A percentile compares a stretch with the other conserved stretches of the same genome.
Evolutionary conservation across 2,113 vertebrate genomes (phyloP).

Genomic region (Chloroceryle aenea): DNA sequence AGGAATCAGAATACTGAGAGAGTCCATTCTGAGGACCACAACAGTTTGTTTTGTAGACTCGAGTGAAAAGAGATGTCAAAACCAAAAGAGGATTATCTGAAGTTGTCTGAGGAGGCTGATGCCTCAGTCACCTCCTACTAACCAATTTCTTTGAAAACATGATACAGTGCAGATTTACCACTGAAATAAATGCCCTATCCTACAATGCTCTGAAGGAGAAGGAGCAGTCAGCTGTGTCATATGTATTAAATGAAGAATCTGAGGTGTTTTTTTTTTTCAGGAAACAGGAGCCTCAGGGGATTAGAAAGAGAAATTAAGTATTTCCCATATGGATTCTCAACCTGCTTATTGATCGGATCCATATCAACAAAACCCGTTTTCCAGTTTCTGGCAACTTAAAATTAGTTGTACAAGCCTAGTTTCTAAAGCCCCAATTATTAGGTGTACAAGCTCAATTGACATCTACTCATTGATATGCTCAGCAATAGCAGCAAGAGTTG

Average conservation of each 20-base stretch:
- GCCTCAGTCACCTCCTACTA: not conserved
- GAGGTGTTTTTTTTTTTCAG: not conserved
- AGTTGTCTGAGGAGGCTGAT: not conserved
- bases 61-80: not conserved
- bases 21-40: not conserved
- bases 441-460: not conserved
- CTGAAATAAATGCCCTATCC: not conserved
- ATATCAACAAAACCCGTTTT: constrained; percentile 33
- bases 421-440: not conserved
- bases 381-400: not conserved
- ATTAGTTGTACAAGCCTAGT: not conserved
- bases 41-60: not conserved
- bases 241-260: not conserved
- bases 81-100: not conserved
- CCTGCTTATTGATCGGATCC: not conserved
- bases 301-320: not conserved
- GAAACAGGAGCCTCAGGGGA: not conserved
- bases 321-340: not conserved
- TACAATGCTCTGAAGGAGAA: not conserved
- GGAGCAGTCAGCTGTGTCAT: constrained; percentile 8
- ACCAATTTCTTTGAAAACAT: not conserved
- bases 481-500: not conserved
- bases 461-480: not conserved
- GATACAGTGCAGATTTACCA: not conserved
- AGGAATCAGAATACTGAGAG: not conserved